Conservation (phyloP, 2,888 invertebrate genomes). For the Odontothrips loti region DNA sequence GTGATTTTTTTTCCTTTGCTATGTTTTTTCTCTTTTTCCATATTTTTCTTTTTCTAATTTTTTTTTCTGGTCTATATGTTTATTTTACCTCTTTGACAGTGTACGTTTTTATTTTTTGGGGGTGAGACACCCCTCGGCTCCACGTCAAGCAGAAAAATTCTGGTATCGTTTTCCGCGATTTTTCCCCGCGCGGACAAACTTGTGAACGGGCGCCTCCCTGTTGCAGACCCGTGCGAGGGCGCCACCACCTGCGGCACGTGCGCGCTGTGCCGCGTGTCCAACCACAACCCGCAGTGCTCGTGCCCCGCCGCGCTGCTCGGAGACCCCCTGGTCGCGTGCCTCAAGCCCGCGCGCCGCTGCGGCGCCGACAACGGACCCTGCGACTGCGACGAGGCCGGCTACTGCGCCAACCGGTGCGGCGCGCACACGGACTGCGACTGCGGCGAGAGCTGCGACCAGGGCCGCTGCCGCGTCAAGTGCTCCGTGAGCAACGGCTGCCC, state of each 20-base stretch:
- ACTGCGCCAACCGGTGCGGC: slow-evolving; percentile 68
- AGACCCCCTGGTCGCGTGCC: slow-evolving; percentile 74
- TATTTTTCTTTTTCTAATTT: too few relatives aligned
- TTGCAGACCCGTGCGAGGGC: slow-evolving; percentile 70
- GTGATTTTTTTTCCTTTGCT: too few relatives aligned
- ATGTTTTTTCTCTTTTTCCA: too few relatives aligned
- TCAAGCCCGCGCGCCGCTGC: slow-evolving; percentile 65
- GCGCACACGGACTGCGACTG: slow-evolving; percentile 68
- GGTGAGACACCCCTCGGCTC: too few relatives aligned
- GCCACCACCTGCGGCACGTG: slow-evolving; percentile 75
- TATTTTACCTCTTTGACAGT: too few relatives aligned
- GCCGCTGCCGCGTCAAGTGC: slow-evolving; percentile 71
- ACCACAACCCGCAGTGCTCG: slow-evolving; percentile 81
- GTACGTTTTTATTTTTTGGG: too few relatives aligned
- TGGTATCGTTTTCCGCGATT: too few relatives aligned
- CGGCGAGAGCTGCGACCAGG: slow-evolving; percentile 70
- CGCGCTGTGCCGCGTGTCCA: slow-evolving; percentile 74
- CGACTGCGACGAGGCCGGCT: slow-evolving; percentile 73
- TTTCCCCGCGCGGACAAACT: too few relatives aligned
- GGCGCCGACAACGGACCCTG: slow-evolving; percentile 58
- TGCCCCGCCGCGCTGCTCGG: slow-evolving; percentile 77
- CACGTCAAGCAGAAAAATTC: too few relatives aligned
- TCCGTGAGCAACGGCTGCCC: slow-evolving; percentile 48
- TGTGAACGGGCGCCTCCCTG: too few relatives aligned
- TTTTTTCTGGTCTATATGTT: too few relatives aligned